phyloP scores from a whole-genome alignment of 2,888 invertebrate genomes.

The Camptogramma bilineatum region DNA sequence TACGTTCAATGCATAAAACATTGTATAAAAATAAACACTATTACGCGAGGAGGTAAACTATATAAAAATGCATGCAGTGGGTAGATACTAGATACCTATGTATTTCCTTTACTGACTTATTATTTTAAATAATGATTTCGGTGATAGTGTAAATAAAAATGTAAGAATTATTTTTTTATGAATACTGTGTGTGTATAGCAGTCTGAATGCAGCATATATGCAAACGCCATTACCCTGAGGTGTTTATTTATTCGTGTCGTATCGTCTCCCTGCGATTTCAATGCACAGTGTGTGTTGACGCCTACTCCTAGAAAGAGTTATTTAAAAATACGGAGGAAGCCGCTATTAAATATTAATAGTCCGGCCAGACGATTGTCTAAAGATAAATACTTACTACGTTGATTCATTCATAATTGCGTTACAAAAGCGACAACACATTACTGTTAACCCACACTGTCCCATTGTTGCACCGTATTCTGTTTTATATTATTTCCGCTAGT shows the following conservation, averaged over 20 bases:
- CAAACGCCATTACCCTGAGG: slow-evolving; percentile 36
- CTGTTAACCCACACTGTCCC: not conserved
- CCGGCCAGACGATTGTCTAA: slow-evolving; percentile 7
- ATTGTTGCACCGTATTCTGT: not conserved
- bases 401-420: slow-evolving; percentile 1
- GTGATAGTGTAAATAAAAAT: too few species aligned
- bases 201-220: not conserved
- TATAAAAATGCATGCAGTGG: too few species aligned
- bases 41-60: not conserved
- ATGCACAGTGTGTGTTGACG: slow-evolving; percentile 51
- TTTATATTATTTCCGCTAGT: not conserved
- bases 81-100: too few species aligned
- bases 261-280: slow-evolving; percentile 44
- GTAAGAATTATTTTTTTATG: too few species aligned
- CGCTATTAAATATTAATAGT: slow-evolving; percentile 11
- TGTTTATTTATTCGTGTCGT: slow-evolving; percentile 50
- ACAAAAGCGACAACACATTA: not conserved
- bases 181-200: too few species aligned
- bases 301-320: slow-evolving; percentile 19
- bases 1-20: slow-evolving; percentile 18
- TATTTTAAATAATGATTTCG: too few species aligned
- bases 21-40: slow-evolving; percentile 1
- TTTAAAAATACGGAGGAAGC: slow-evolving; percentile 17
- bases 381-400: not conserved
- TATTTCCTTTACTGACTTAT: too few species aligned